Conservation (phyloP, 1,140 invertebrate species). For the Drosophila azteca region DNA sequence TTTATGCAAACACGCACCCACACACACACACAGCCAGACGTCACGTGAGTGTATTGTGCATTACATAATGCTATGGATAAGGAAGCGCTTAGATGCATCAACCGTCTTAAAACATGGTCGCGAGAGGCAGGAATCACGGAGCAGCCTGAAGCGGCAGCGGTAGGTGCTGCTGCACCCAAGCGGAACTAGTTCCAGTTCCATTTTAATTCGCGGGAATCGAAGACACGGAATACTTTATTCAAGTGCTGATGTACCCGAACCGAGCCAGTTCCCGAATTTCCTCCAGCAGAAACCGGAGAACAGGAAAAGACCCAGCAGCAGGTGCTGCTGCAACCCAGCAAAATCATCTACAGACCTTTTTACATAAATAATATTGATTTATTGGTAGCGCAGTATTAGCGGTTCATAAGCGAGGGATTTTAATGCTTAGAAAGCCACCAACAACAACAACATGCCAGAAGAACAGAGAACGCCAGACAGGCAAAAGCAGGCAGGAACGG, state of each 20-base stretch:
- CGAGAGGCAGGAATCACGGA: conserved; percentile 39
- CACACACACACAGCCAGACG: conserved; percentile 9
- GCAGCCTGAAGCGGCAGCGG: conserved; percentile 2
- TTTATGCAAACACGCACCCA: conserved; percentile 52
- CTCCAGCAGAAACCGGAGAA: too few species aligned
- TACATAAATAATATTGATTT: conserved; percentile 82
- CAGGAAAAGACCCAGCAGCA: too few species aligned
- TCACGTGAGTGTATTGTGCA: conserved; percentile 32
- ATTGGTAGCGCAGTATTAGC: conserved; percentile 73
- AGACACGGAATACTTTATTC: too few species aligned
- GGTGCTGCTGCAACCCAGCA: too few species aligned
- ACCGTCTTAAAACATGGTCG: conserved; percentile 62
- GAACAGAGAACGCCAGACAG: conserved; percentile 31
- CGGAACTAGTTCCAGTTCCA: conserved; percentile 70
- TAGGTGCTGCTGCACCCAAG: conserved; percentile 17
- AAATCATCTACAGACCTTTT: conserved; percentile 33
- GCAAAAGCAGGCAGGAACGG: conserved; percentile 12
- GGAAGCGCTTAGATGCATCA: conserved; percentile 74
- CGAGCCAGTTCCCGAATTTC: too few species aligned
- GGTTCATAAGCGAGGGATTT: conserved; percentile 73
- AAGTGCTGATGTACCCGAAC: too few species aligned
- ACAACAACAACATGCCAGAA: background rate
- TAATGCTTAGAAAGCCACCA: conserved; percentile 47
- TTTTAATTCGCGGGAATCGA: background rate
- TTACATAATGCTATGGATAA: conserved; percentile 65